Evolutionary conservation across 2,888 invertebrate species (phyloP).

Genomic region (Drosophila kokeensis): DNA sequence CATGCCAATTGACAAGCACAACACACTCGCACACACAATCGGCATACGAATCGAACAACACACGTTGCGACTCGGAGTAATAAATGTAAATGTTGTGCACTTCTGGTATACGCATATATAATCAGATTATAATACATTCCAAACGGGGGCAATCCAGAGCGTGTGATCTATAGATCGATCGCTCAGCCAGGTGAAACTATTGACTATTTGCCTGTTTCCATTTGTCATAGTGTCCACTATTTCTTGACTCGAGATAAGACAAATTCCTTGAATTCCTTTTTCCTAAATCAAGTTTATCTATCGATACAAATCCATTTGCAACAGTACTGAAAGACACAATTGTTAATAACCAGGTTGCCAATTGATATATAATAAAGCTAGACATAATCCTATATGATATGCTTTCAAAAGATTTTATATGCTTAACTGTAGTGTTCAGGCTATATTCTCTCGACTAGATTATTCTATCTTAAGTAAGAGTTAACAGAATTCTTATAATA

Average conservation of each 20-base stretch:
- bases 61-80: constrained; percentile 51
- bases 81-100: constrained; percentile 31
- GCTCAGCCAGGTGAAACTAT: constrained; percentile 16
- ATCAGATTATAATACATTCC: constrained; percentile 4
- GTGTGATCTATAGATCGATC: constrained; percentile 20
- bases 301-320: not conserved
- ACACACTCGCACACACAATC: constrained; percentile 38
- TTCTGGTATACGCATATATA: constrained; percentile 34
- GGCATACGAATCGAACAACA: constrained; percentile 62
- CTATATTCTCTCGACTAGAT: not conserved
- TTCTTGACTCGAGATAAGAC: not conserved
- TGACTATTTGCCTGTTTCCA: not conserved
- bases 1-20: constrained; percentile 59
- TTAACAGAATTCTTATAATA: not conserved
- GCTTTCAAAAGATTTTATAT: not conserved
- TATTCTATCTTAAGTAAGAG: too few relatives aligned
- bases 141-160: constrained; percentile 18
- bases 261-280: not conserved
- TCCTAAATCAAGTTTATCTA: not conserved
- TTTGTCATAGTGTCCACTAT: constrained; percentile 4
- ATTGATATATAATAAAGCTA: not conserved
- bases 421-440: not conserved
- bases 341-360: not conserved
- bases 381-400: too few relatives aligned
- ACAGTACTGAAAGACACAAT: not conserved